Evolutionary conservation across 2,888 invertebrate genomes (phyloP).

Genomic region (Lycaena phlaeas): DNA sequence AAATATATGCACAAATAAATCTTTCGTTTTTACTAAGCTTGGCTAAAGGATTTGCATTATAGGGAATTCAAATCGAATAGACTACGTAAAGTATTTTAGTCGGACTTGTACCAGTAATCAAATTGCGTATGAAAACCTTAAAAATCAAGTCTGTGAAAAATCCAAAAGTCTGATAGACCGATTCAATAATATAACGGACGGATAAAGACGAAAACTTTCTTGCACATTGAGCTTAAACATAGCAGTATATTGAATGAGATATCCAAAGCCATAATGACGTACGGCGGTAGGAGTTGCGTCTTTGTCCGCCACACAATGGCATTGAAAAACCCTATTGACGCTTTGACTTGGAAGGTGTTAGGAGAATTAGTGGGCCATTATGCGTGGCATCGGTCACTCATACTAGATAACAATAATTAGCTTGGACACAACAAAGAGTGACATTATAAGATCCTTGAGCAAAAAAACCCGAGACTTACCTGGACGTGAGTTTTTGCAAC

Average conservation of each 20-base stretch:
- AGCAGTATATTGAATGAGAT: constrained; percentile 61
- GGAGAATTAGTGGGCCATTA: constrained; percentile 70
- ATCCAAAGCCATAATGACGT: constrained; percentile 56
- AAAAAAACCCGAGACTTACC: constrained; percentile 68
- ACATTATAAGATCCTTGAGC: constrained; percentile 62
- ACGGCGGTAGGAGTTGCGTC: constrained; percentile 61
- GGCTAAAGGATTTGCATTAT: too few relatives aligned
- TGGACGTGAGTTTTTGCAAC: constrained; percentile 49
- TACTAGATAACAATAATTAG: constrained; percentile 72
- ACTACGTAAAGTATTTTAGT: too few relatives aligned
- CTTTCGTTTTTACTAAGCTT: too few relatives aligned
- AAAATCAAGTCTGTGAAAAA: too few relatives aligned
- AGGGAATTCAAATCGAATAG: too few relatives aligned
- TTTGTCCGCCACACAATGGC: constrained; percentile 61
- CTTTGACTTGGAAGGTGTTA: constrained; percentile 63
- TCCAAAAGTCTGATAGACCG: too few relatives aligned
- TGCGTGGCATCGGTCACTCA: constrained; percentile 60
- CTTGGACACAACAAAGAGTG: constrained; percentile 65
- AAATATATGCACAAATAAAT: too few relatives aligned
- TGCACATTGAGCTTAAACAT: too few relatives aligned
- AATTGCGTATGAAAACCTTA: too few relatives aligned
- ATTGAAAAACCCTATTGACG: constrained; percentile 49
- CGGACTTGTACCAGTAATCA: too few relatives aligned
- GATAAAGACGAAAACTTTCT: too few relatives aligned
- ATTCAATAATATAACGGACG: too few relatives aligned